Base-by-base conservation (phyloP, 2,113 vertebrate species). In the Scopus umbretta region DNA sequence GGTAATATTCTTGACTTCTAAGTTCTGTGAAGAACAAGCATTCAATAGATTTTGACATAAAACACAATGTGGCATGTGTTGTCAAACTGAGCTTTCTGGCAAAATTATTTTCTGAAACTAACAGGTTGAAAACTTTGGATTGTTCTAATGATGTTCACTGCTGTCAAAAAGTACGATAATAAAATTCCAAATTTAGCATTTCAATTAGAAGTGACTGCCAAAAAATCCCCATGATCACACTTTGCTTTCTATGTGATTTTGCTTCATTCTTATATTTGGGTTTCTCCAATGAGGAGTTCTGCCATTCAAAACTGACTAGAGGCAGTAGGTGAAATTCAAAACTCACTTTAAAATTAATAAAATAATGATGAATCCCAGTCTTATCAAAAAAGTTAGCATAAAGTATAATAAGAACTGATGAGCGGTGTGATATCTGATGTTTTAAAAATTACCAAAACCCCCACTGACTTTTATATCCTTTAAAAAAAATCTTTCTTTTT, bases 81-180 rank as follows among this genome's bases (percentile, higher is more conserved):
- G 52, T 85, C 49, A 94, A 93, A 94, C 36, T 61, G 90, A 85
- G 52, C 21, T 95, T 95, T 80, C 74, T 87, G 30, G 32, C 62
- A 42, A 80, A 91, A 81, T 79, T 91, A 75, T 88, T 90, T 91
- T 92, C 58, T 94, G 66, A 91, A 96, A 90, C 73, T 71, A 95
- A 85, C 47, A 92, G 56, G 34, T 92, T 67, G 70, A 74, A 52
- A 47, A 17, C 56, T 91, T 40, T 29, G 21, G 52, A 81, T 61
- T 87, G 73, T 79, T 94, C 34, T 91, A 79, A 59, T 43, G 72
- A 81, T 81, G 38, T 11, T 59, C 26, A 74, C 29, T 87, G n/a
- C 47, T 94, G 61, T 92, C 72, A 96, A 56, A 53, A 94, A 71
- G 7, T 36, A 55, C 22, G 95, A 71, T 71, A 89, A 95, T 38